Evolutionary conservation across 2,113 vertebrate species (phyloP), one percentile per base, ranked within the genome.

Genomic region (Sylvilagus bachmani): DNA sequence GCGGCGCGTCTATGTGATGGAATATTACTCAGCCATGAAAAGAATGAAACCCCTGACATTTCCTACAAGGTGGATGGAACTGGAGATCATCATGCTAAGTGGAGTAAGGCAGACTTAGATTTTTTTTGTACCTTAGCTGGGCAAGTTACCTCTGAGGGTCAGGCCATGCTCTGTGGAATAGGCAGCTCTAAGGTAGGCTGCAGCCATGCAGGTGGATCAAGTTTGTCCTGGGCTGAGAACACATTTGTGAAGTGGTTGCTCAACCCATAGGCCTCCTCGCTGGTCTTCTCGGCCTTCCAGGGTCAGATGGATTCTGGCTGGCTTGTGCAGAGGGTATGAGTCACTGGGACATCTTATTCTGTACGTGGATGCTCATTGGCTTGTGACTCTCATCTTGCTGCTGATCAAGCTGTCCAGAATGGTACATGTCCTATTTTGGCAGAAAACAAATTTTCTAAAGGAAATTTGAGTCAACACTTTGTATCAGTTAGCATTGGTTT

Each of bases 211-310:
- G 31, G 16, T 7, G 10, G 31, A 33, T 25, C 21, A 19, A 5
- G 9, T 6, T 5, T 0, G 0, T 27, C 4, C 13, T 2, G 2
- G 38, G 6, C 53, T 27, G 49, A 53, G 80, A 69, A 71, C 0
- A 5, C 0, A 1, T 21, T 79, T 0, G 0, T 29, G 36, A 38
- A 7, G 6, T 22, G 21, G 2, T 16, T 2, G 1, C 31, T 36
- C 31, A 71, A 21, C 33, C 66, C 36, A 58, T 10, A 3, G 21
- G 36, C 13, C 2, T 62, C 31, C 19, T 78, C 11, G 3, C 12
- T 51, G 29, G 3, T 44, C 17, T 21, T 62, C 44, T 55, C 21
- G 25, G 66, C 27, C 21, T 62, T 78, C 66, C 33, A 10, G 33
- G 62, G 79, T 19, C 14, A 8, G 12, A 2, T 1, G 3, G n/a